Evolutionary conservation across 1,140 invertebrate genomes (phyloP).

Genomic region (Drosophila varians): DNA sequence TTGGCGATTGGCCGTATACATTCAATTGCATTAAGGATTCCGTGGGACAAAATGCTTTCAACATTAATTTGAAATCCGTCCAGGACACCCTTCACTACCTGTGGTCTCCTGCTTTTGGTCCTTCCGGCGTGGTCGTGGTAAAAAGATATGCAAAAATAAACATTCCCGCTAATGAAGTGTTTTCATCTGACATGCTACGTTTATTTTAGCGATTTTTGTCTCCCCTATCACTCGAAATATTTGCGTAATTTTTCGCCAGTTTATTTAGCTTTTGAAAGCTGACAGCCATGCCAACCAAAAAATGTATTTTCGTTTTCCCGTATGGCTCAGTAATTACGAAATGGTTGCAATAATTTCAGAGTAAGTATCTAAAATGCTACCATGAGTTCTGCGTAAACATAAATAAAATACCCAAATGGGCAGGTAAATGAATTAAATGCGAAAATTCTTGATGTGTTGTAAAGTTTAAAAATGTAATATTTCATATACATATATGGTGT

Average conservation of each 20-base stretch:
- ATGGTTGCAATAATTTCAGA: slow-evolving; percentile 42
- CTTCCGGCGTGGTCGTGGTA: not conserved
- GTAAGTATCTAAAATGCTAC: slow-evolving; percentile 15
- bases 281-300: slow-evolving; percentile 22
- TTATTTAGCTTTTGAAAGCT: slow-evolving; percentile 63
- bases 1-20: no score
- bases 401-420: slow-evolving; percentile 4
- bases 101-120: not conserved
- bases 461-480: not conserved
- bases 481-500: no score
- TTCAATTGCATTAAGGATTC: no score
- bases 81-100: not conserved
- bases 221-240: slow-evolving; percentile 45
- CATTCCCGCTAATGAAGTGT: slow-evolving; percentile 64
- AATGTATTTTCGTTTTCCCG: slow-evolving; percentile 54
- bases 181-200: slow-evolving; percentile 41
- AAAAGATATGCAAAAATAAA: slow-evolving; percentile 24
- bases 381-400: slow-evolving; percentile 10
- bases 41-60: not conserved
- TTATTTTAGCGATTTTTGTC: slow-evolving; percentile 14
- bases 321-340: slow-evolving; percentile 57
- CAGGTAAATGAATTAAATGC: slow-evolving; percentile 37
- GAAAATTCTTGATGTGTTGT: slow-evolving; percentile 12
- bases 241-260: slow-evolving; percentile 48
- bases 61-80: not conserved